Percentiles rank a stretch among this genome's conserved stretches.
Conservation (phyloP, 1,140 invertebrate species). For the Rhagoletis zephyria region DNA sequence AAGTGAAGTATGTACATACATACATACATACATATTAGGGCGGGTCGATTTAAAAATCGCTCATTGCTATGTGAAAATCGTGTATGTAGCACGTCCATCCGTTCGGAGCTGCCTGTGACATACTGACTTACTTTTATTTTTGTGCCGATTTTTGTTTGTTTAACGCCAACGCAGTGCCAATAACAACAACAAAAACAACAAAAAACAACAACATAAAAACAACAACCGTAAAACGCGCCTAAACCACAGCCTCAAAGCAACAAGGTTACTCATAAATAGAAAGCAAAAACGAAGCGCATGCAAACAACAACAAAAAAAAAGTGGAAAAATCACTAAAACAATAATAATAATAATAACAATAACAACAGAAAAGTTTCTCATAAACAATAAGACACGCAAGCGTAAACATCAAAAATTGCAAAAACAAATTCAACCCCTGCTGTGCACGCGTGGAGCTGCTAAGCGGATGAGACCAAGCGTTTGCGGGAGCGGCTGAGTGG, state of each 20-base stretch:
- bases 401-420: conserved; percentile 40
- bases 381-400: conserved; percentile 48
- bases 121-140: conserved; percentile 48
- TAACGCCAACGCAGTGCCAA: conserved; percentile 28
- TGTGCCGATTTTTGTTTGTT: conserved; percentile 23
- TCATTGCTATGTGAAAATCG: no score
- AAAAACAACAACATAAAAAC: not conserved
- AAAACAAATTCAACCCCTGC: conserved; percentile 41
- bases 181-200: not conserved
- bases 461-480: not conserved
- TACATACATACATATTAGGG: not conserved
- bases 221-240: not conserved
- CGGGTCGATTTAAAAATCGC: no score
- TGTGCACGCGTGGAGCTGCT: not conserved
- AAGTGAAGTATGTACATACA: not conserved
- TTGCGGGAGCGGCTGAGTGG: not conserved
- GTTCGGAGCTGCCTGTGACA: conserved; percentile 1
- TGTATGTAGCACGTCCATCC: not conserved
- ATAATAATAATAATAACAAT: conserved; percentile 28
- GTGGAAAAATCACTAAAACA: conserved; percentile 1
- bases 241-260: conserved; percentile 25
- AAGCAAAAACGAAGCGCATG: conserved; percentile 4
- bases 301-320: not conserved
- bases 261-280: conserved; percentile 15
- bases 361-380: conserved; percentile 6